Conservation (phyloP, 2,797 vertebrate species). For the Valencia hispanica region DNA sequence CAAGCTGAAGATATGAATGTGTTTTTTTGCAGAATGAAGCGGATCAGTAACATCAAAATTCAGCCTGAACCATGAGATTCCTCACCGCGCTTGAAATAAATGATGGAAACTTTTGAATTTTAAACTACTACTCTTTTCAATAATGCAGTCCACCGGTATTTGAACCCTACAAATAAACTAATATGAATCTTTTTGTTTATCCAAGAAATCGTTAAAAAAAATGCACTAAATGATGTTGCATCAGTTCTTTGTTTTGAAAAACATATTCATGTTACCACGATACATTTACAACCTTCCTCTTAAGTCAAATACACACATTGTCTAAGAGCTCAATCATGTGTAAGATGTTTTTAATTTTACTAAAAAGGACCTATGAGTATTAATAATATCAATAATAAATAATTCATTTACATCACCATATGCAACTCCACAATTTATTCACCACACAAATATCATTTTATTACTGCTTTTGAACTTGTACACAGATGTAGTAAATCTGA, state of each 20-base stretch:
- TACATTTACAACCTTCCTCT: background rate
- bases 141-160: background rate
- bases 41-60: slow-evolving; percentile 9
- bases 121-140: background rate
- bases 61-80: slow-evolving; percentile 6
- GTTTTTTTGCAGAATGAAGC: slow-evolving; percentile 68
- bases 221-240: background rate
- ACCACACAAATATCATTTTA: background rate
- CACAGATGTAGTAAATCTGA: background rate
- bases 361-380: background rate
- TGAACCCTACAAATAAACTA: slow-evolving; percentile 3
- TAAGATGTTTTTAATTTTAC: background rate
- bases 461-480: no score
- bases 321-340: background rate
- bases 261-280: background rate
- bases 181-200: background rate
- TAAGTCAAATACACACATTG: background rate
- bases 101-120: background rate
- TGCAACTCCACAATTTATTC: background rate
- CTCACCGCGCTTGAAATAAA: background rate
- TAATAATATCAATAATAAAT: background rate
- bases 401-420: background rate
- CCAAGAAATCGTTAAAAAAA: background rate
- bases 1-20: background rate
- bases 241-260: background rate